phyloP scores from a whole-genome alignment of 2,888 invertebrate genomes.

The Heteromyza rotundicornis region DNA sequence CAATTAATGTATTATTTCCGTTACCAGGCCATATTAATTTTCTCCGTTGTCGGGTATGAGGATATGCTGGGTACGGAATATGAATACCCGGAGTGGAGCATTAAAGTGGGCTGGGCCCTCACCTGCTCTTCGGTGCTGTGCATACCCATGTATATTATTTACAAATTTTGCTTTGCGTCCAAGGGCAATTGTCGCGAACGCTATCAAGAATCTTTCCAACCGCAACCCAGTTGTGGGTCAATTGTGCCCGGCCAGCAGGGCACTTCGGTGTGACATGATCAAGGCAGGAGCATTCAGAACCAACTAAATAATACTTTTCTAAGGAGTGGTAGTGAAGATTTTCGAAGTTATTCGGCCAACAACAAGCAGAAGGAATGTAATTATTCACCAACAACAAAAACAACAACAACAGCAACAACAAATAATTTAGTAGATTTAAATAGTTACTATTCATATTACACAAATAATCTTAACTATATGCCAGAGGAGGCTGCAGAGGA shows the following conservation, averaged over 20 bases:
- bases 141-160: slow-evolving; percentile 83
- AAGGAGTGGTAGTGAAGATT: background rate
- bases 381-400: slow-evolving; percentile 32
- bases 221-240: slow-evolving; percentile 51
- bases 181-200: slow-evolving; percentile 65
- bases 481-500: slow-evolving; percentile 5
- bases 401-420: slow-evolving; percentile 23
- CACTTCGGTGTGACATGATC: slow-evolving; percentile 62
- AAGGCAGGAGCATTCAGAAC: slow-evolving; percentile 38
- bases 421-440: slow-evolving; percentile 40
- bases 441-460: slow-evolving; percentile 47
- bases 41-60: slow-evolving; percentile 80
- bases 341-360: slow-evolving; percentile 8
- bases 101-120: slow-evolving; percentile 80
- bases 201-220: slow-evolving; percentile 50
- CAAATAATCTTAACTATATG: slow-evolving; percentile 49
- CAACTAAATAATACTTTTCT: slow-evolving; percentile 25
- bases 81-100: slow-evolving; percentile 81
- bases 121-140: slow-evolving; percentile 85
- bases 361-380: slow-evolving; percentile 15
- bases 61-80: slow-evolving; percentile 79
- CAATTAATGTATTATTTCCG: background rate
- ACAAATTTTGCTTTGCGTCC: slow-evolving; percentile 73
- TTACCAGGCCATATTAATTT: slow-evolving; percentile 77
- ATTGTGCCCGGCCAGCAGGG: slow-evolving; percentile 60